Percentiles rank a stretch among this genome's conserved stretches.
Evolutionary conservation across 2,888 invertebrate genomes (phyloP).

Genomic region (Lochmaea capreae): DNA sequence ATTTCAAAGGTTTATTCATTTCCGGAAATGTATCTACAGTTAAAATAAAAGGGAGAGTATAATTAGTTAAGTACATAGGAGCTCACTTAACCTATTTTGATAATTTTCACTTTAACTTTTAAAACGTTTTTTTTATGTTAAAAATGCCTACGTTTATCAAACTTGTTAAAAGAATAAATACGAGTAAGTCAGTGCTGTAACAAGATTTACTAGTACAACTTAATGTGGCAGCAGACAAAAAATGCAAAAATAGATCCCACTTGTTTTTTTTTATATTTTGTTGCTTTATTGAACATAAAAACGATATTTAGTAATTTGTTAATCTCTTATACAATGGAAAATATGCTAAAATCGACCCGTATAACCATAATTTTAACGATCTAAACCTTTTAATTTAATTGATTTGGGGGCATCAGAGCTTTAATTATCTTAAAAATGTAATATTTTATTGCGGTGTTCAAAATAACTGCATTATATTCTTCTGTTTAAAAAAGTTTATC

Average conservation of each 20-base stretch:
- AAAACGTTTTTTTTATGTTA: background rate
- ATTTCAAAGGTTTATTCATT: background rate
- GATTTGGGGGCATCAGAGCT: background rate
- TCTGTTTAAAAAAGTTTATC: background rate
- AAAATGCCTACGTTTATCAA: background rate
- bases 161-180: background rate
- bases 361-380: constrained; percentile 3
- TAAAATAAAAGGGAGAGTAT: background rate
- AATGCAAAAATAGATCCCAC: background rate
- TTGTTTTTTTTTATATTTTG: background rate
- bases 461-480: background rate
- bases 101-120: constrained; percentile 20
- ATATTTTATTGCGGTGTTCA: background rate
- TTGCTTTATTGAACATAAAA: background rate
- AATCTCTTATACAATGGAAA: background rate
- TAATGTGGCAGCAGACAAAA: too few species aligned
- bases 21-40: constrained; percentile 3
- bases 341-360: background rate
- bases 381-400: background rate
- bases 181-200: background rate
- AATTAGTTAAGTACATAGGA: background rate
- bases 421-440: background rate
- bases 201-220: background rate
- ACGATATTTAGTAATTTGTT: background rate
- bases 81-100: constrained; percentile 24